Conservation (phyloP, 2,888 invertebrate species). For the Pinctada fucata region DNA sequence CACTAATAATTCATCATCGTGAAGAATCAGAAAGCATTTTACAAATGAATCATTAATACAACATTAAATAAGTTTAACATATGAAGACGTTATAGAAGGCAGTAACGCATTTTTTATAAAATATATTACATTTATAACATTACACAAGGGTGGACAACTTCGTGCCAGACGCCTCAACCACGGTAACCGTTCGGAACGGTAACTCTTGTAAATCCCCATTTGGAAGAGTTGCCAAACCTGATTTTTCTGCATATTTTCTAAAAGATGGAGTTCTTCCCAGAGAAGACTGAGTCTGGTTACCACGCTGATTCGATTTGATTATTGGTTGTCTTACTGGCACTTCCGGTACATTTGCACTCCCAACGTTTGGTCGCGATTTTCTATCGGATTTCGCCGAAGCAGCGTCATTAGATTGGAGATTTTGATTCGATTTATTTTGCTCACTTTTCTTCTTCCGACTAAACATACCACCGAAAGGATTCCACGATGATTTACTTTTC, state of each 20-base stretch:
- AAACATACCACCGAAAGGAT: conserved; percentile 40
- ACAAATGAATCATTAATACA: too few species aligned
- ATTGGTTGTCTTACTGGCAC: conserved; percentile 21
- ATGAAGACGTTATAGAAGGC: too few species aligned
- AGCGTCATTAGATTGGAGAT: background rate
- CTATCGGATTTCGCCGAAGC: too few species aligned
- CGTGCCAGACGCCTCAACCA: conserved; percentile 30
- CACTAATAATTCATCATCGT: too few species aligned
- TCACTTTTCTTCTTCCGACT: conserved; percentile 35
- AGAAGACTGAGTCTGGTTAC: background rate
- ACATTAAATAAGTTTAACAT: too few species aligned
- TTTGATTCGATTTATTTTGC: conserved; percentile 5
- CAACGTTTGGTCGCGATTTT: background rate
- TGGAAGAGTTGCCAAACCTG: conserved; percentile 12
- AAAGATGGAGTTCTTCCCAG: conserved; percentile 4
- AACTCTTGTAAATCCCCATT: conserved; percentile 15
- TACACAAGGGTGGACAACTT: conserved; percentile 37
- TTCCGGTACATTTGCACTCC: conserved; percentile 13
- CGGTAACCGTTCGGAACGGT: conserved; percentile 33
- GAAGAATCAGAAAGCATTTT: too few species aligned
- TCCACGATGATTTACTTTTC: conserved; percentile 45
- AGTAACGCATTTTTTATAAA: too few species aligned
- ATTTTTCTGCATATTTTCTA: conserved; percentile 20
- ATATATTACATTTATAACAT: background rate
- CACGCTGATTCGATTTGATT: conserved; percentile 26